These are phyloP conservation scores for Desmodus rotundus DNA, from an alignment of 2,113 vertebrate genomes.

Conservation along the genomic window DNA sequence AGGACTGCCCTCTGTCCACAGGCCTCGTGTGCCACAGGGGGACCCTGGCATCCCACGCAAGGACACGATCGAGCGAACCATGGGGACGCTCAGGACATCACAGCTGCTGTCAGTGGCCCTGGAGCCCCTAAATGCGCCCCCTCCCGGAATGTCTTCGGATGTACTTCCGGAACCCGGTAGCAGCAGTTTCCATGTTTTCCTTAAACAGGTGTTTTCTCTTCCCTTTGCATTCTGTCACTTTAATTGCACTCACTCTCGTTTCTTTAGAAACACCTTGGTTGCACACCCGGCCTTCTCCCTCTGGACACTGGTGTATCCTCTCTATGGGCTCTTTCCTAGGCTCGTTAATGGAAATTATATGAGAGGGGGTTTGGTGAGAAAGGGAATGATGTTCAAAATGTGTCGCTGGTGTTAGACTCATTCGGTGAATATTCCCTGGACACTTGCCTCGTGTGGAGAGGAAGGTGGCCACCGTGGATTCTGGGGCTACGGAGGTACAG, in stretches of 20 bases:
- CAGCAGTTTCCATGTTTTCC: neutral
- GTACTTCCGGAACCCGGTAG: neutral
- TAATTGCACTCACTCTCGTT: neutral
- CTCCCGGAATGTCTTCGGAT: too few species aligned
- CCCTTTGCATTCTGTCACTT: neutral
- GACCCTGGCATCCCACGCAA: neutral
- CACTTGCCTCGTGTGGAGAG: too few species aligned
- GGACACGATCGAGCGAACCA: neutral
- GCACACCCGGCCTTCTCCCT: neutral
- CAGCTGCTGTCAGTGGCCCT: neutral
- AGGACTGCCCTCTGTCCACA: neutral
- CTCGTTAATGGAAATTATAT: neutral
- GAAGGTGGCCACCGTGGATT: rapidly evolving
- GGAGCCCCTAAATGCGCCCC: rapidly evolving
- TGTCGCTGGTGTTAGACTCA: too few species aligned
- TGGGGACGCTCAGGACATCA: neutral
- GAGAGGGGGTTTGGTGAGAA: neutral
- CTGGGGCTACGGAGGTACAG: neutral
- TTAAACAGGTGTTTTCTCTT: neutral
- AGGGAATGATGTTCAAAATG: neutral
- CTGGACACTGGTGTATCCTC: neutral
- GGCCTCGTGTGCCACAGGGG: rapidly evolving
- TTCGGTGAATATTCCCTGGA: neutral
- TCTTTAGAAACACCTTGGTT: neutral
- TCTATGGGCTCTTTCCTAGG: neutral